Conservation (phyloP, 64 coral and sea anemone genomes). For the Cladopsammia gracilis region DNA sequence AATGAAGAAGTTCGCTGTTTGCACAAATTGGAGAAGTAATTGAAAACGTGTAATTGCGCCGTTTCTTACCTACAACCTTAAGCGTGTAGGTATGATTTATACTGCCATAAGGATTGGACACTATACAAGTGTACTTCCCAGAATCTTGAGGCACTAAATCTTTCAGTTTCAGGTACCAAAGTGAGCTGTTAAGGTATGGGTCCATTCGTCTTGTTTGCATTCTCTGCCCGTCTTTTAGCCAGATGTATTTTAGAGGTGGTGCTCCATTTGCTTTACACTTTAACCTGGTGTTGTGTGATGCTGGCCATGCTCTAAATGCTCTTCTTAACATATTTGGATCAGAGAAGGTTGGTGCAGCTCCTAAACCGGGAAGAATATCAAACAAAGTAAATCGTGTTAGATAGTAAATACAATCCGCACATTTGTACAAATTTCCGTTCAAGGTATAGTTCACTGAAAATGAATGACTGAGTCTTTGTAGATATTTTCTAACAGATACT, state of each 20-base stretch:
- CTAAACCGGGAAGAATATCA: background rate
- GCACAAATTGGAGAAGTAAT: too few relatives aligned
- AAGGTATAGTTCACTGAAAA: too few relatives aligned
- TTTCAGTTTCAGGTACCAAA: constrained; percentile 58
- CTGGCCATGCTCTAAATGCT: constrained; percentile 81
- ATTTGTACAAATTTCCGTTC: too few relatives aligned
- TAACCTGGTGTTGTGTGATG: constrained; percentile 60
- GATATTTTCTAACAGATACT: too few relatives aligned
- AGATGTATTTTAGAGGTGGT: constrained; percentile 70
- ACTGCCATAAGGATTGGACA: constrained; percentile 60
- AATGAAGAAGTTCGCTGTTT: too few relatives aligned
- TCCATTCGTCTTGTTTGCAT: constrained; percentile 37
- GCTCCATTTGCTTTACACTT: constrained; percentile 64
- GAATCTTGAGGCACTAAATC: constrained; percentile 47
- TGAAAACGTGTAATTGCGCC: background rate
- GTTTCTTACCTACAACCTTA: constrained; percentile 61
- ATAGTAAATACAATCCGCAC: background rate
- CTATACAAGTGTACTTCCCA: constrained; percentile 73
- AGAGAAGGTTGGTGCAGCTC: constrained; percentile 10
- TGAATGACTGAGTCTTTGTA: too few relatives aligned
- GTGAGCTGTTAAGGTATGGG: constrained; percentile 53
- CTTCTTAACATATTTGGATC: constrained; percentile 9
- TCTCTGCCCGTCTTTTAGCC: constrained; percentile 73
- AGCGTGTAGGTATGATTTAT: constrained; percentile 75
- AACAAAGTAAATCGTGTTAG: background rate